These are phyloP conservation scores for Thunnus thynnus DNA, from an alignment of 2,113 vertebrate species.

Conservation along the genomic window DNA sequence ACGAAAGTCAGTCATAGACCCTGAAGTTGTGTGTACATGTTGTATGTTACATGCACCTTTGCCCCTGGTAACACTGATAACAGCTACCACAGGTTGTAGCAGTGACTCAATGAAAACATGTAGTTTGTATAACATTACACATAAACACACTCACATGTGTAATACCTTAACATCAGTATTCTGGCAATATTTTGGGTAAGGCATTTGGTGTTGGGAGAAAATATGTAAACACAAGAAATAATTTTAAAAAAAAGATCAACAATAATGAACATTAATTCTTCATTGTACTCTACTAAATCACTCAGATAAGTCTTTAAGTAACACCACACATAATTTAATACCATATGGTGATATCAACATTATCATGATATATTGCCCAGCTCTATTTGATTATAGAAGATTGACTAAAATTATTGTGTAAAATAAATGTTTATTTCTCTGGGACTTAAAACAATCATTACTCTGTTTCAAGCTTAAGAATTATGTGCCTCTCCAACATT, in stretches of 20 bases:
- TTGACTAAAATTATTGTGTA: not conserved
- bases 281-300: not conserved
- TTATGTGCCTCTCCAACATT: not conserved
- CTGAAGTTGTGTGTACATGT: constrained; percentile 9
- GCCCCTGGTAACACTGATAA: constrained; percentile 14
- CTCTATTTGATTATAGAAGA: not conserved
- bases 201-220: not conserved
- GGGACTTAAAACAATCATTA: not conserved
- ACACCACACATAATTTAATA: not conserved
- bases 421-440: not conserved
- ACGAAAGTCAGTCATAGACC: not conserved
- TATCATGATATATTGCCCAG: not conserved
- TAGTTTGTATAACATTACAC: not conserved
- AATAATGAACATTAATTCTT: not conserved
- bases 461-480: not conserved
- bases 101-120: not conserved
- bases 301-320: too few relatives aligned
- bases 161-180: not conserved
- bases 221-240: not conserved
- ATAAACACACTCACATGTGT: not conserved
- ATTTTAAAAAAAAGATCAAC: not conserved
- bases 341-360: not conserved
- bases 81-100: not conserved
- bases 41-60: constrained; percentile 13
- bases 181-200: not conserved